Conservation (phyloP, 2,113 vertebrate genomes). For the Zingel zingel region DNA sequence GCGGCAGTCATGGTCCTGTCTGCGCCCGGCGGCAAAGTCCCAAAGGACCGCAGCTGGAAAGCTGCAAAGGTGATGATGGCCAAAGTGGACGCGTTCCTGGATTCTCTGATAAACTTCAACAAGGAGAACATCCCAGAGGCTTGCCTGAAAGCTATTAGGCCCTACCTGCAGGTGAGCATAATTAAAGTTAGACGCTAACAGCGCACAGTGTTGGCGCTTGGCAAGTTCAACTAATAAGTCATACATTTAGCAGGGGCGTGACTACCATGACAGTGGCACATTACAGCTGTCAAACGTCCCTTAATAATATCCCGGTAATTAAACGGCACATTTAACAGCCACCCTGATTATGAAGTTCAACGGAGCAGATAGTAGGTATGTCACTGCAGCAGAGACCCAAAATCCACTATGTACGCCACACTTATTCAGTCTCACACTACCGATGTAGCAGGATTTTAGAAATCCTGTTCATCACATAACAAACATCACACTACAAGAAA, state of each 20-base stretch:
- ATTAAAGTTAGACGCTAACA: background rate
- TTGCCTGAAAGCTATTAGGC: constrained; percentile 92
- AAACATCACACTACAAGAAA: background rate
- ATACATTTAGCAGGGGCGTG: constrained; percentile 32
- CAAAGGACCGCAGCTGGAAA: constrained; percentile 97
- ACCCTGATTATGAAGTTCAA: constrained; percentile 55
- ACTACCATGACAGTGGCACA: constrained; percentile 50
- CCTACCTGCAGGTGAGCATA: constrained; percentile 86
- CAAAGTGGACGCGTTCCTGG: constrained; percentile 93
- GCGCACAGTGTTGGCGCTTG: constrained; percentile 6
- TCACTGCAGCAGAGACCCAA: constrained; percentile 19
- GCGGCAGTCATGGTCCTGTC: constrained; percentile 94
- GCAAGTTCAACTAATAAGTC: constrained; percentile 29
- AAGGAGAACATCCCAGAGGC: constrained; percentile 95
- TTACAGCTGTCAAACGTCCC: constrained; percentile 50
- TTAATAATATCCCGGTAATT: constrained; percentile 47
- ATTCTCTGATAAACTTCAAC: constrained; percentile 90
- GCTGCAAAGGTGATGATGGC: constrained; percentile 91
- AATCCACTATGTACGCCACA: background rate
- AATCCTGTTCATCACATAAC: background rate
- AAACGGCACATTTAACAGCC: constrained; percentile 56
- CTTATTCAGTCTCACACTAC: background rate
- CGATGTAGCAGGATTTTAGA: constrained; percentile 4
- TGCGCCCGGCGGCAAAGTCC: constrained; percentile 88
- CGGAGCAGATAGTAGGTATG: constrained; percentile 28